Evolutionary conservation across 2,797 vertebrate genomes (phyloP).

Genomic region (Chelidonichthys spinosus): DNA sequence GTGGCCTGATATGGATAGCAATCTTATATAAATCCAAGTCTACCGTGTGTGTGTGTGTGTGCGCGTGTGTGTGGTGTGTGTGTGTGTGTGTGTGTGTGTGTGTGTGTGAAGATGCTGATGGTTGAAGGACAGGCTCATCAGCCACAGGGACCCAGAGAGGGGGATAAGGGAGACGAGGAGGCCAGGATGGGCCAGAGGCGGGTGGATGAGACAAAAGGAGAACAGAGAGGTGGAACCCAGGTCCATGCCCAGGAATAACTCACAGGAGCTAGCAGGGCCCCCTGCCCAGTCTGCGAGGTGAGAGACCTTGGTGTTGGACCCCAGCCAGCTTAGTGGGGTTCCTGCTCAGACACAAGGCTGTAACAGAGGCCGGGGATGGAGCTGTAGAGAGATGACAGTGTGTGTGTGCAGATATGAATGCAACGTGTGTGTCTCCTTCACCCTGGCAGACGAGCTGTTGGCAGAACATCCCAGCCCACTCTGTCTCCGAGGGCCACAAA

Average conservation of each 20-base stretch:
- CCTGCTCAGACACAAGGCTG: slow-evolving; percentile 70
- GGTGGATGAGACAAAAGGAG: slow-evolving; percentile 69
- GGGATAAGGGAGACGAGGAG: slow-evolving; percentile 69
- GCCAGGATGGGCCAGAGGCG: slow-evolving; percentile 63
- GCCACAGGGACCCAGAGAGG: slow-evolving; percentile 71
- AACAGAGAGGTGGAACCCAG: slow-evolving; percentile 62
- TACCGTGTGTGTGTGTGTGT: slow-evolving; percentile 24
- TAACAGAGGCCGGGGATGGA: slow-evolving; percentile 62
- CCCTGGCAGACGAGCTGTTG: slow-evolving; percentile 77
- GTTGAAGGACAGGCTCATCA: slow-evolving; percentile 82
- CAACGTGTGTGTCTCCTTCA: slow-evolving; percentile 77
- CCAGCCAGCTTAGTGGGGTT: slow-evolving; percentile 82
- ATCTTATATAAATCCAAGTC: slow-evolving; percentile 37
- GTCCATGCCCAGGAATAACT: slow-evolving; percentile 79
- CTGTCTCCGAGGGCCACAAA: slow-evolving; percentile 70
- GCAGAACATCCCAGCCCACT: slow-evolving; percentile 73
- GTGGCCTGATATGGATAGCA: slow-evolving; percentile 32
- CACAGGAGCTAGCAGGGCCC: slow-evolving; percentile 69
- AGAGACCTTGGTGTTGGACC: slow-evolving; percentile 83
- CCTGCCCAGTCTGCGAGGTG: slow-evolving; percentile 79
- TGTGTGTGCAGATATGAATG: slow-evolving; percentile 37
- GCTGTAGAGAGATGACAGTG: slow-evolving; percentile 68
- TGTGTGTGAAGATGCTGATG: slow-evolving; percentile 68
- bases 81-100: slow-evolving; percentile 49
- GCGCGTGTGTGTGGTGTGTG: slow-evolving; percentile 29